Evolutionary conservation across 2,797 vertebrate genomes (phyloP).

Genomic region (Austrolebias charrua): DNA sequence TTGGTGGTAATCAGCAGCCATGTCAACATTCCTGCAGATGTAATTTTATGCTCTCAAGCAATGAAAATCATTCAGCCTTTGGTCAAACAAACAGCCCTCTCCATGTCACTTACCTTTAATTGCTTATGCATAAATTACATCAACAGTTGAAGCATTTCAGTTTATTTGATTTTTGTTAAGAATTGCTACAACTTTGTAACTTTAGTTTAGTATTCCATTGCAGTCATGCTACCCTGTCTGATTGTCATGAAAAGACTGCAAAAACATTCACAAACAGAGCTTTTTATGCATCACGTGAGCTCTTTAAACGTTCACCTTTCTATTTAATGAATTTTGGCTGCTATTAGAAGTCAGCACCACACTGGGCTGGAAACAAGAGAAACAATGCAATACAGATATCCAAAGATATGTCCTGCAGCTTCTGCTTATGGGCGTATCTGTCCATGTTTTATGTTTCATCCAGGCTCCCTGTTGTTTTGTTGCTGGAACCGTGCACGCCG

Average conservation of each 20-base stretch:
- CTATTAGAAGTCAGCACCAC: constrained; percentile 33
- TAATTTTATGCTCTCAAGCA: constrained; percentile 32
- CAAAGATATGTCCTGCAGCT: constrained; percentile 41
- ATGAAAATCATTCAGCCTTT: constrained; percentile 27
- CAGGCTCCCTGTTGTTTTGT: constrained; percentile 58
- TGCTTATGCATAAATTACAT: constrained; percentile 34
- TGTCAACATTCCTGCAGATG: constrained; percentile 55
- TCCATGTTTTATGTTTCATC: constrained; percentile 61
- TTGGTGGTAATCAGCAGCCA: constrained; percentile 46
- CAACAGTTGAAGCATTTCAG: constrained; percentile 26
- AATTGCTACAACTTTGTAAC: constrained; percentile 26
- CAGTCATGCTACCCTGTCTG: constrained; percentile 40
- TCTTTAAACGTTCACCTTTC: constrained; percentile 38
- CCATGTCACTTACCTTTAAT: constrained; percentile 37
- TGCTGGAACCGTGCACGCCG: constrained; percentile 47
- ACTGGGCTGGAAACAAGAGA: constrained; percentile 39
- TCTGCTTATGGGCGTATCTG: constrained; percentile 67
- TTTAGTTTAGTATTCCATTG: constrained; percentile 44
- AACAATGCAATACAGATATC: constrained; percentile 41
- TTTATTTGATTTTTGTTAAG: constrained; percentile 3
- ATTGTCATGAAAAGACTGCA: constrained; percentile 41
- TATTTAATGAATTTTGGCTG: constrained; percentile 55
- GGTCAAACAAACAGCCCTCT: constrained; percentile 45
- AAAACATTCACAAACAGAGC: constrained; percentile 39
- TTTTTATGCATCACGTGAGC: constrained; percentile 41